Conservation (phyloP, 1,140 invertebrate genomes). For the Microvelia longipes region DNA sequence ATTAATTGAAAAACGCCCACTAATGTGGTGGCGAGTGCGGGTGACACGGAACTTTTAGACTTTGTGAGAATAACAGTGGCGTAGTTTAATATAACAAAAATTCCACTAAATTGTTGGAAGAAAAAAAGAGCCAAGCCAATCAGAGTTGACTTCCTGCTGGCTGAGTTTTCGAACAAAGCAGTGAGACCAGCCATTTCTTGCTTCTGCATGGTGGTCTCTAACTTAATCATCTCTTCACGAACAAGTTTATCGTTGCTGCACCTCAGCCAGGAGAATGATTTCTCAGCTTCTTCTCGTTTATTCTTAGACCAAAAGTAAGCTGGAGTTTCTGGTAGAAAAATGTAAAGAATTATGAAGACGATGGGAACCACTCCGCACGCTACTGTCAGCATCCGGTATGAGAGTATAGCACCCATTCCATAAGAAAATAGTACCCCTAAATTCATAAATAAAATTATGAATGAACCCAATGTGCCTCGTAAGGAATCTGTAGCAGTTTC, state of each 20-base stretch:
- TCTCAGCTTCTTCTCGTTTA: slow-evolving; percentile 33
- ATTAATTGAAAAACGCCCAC: slow-evolving; percentile 57
- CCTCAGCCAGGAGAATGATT: slow-evolving; percentile 41
- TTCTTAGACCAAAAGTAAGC: slow-evolving; percentile 42
- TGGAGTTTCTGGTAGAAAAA: slow-evolving; percentile 70
- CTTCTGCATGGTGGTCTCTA: not conserved
- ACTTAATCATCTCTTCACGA: slow-evolving; percentile 9
- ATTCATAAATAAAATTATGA: slow-evolving; percentile 67
- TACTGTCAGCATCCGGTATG: slow-evolving; percentile 47
- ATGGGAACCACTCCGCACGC: slow-evolving; percentile 47
- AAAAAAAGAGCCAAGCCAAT: slow-evolving; percentile 60
- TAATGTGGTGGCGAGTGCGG: slow-evolving; percentile 51
- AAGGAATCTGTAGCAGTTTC: slow-evolving; percentile 70
- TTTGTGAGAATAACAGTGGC: slow-evolving; percentile 52
- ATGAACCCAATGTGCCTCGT: slow-evolving; percentile 60
- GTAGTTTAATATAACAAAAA: slow-evolving; percentile 77
- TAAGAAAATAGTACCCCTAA: slow-evolving; percentile 66
- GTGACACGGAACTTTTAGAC: slow-evolving; percentile 49
- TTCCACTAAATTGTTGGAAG: slow-evolving; percentile 69
- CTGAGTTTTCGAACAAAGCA: slow-evolving; percentile 28
- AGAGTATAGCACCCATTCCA: slow-evolving; percentile 44
- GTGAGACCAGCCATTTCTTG: slow-evolving; percentile 24
- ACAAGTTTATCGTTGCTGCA: slow-evolving; percentile 36
- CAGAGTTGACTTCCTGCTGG: slow-evolving; percentile 28
- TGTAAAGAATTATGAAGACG: slow-evolving; percentile 44